Conservation (phyloP, 2,797 vertebrate species). For the Graptemys geographica region DNA sequence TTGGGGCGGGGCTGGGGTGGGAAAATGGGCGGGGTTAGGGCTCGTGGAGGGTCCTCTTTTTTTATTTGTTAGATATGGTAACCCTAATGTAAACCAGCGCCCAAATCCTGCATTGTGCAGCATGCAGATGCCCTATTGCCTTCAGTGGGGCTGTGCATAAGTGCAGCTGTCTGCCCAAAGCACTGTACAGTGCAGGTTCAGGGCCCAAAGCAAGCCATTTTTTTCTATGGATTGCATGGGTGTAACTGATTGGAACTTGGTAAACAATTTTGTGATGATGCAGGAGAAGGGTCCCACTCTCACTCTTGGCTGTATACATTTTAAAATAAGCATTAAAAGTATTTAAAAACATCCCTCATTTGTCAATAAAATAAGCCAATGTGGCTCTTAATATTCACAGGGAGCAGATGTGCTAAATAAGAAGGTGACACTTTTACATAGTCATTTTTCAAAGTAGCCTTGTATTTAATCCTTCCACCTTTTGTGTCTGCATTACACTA, state of each 20-base stretch:
- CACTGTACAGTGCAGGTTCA: not conserved
- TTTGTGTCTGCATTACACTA: not conserved
- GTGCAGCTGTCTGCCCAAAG: constrained; percentile 6
- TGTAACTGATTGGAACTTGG: not conserved
- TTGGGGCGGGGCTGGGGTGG: too few species aligned
- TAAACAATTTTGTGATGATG: not conserved
- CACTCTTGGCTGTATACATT: not conserved
- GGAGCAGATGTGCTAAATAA: not conserved
- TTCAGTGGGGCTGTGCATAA: not conserved
- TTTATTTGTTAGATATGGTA: too few species aligned
- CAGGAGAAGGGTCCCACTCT: not conserved
- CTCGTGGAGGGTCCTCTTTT: too few species aligned
- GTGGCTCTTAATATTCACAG: not conserved
- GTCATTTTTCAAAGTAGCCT: not conserved
- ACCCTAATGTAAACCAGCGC: not conserved
- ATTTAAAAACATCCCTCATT: not conserved
- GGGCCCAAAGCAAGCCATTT: not conserved
- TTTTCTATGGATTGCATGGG: not conserved
- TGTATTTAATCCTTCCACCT: not conserved
- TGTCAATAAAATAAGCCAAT: not conserved
- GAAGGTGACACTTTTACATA: not conserved
- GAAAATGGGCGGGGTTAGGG: too few species aligned
- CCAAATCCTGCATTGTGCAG: not conserved
- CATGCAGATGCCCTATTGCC: not conserved
- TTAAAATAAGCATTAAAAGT: not conserved